phyloP scores from a whole-genome alignment of 2,797 vertebrate genomes.

The Natrix natrix region DNA sequence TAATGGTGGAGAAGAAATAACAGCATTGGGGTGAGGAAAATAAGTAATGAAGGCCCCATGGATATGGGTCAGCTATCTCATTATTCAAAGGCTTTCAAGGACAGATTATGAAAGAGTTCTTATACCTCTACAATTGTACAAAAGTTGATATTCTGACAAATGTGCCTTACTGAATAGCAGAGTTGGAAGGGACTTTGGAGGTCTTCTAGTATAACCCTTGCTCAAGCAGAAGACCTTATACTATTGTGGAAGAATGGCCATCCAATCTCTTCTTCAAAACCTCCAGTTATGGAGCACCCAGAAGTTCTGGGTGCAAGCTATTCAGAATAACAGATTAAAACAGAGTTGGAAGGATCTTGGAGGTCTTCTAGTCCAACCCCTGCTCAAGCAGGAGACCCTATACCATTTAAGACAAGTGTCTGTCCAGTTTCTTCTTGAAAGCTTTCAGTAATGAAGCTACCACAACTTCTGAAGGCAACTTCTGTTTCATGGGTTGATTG shows the following conservation, averaged over 20 bases:
- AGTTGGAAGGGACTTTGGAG: neutral
- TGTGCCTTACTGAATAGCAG: neutral
- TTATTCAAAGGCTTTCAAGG: neutral
- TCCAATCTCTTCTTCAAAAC: neutral
- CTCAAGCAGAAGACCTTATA: neutral
- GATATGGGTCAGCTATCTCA: neutral
- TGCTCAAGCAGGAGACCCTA: no score
- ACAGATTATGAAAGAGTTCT: neutral
- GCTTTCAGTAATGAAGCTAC: no score
- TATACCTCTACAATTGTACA: neutral
- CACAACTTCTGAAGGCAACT: no score
- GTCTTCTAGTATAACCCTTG: neutral
- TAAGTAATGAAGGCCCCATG: neutral
- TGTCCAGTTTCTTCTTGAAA: no score
- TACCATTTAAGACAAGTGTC: no score
- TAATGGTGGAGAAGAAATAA: neutral
- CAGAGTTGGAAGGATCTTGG: no score
- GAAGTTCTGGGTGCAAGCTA: neutral
- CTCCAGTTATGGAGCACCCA: neutral
- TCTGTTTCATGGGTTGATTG: no score
- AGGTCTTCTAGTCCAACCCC: no score
- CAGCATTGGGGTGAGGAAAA: neutral
- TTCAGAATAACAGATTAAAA: no score
- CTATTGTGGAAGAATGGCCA: neutral
- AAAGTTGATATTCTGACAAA: neutral